Evolutionary conservation across 2,888 invertebrate species (phyloP), one percentile per base, ranked within the genome.

Genomic region (Hipparchia sbordonii): DNA sequence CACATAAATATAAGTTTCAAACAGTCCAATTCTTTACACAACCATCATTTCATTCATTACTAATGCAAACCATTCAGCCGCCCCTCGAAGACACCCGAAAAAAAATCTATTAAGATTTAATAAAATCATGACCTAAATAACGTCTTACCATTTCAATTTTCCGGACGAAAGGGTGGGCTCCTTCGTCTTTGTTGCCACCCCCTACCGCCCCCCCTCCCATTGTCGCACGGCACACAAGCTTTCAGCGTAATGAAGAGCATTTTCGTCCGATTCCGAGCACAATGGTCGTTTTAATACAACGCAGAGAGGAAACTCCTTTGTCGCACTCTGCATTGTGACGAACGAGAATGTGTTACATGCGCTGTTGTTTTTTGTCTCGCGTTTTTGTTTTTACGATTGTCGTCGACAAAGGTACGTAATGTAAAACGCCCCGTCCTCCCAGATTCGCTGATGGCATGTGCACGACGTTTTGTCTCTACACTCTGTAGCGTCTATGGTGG

Each of bases 181-280:
- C 91, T 89, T 90, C 88, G 89, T 89, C 91, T 91, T 91, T 91
- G 90, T 92, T 82, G 82, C 83, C 75, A 71, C 72, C 77, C 80
- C 81, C 78, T 73, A 82, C 83, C 84, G 84, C 84, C 83, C 79
- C 81, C 84, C 84, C 84, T 85, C 80, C 89, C 87, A 93, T 93
- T 93, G 93, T 93, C 90, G 90, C 88, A 90, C 87, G 88, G 91
- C 91, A 93, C 90, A 91, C 91, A 90, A 92, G 94, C 94, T 94
- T 93, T 94, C 94, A 93, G 89, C 90, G 92, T 94, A 94, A 94
- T 94, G 94, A 94, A 94, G 94, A 94, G 93, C 92, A 94, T 94
- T 94, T 94, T 94, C 93, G 94, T 93, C 92, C 93, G 93, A 94
- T 94, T 94, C 89, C 82, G 88, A 84, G 73, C 83, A 93, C 93